Base-by-base conservation (phyloP, 2,797 vertebrate species). In the Chaunax sp. region DNA sequence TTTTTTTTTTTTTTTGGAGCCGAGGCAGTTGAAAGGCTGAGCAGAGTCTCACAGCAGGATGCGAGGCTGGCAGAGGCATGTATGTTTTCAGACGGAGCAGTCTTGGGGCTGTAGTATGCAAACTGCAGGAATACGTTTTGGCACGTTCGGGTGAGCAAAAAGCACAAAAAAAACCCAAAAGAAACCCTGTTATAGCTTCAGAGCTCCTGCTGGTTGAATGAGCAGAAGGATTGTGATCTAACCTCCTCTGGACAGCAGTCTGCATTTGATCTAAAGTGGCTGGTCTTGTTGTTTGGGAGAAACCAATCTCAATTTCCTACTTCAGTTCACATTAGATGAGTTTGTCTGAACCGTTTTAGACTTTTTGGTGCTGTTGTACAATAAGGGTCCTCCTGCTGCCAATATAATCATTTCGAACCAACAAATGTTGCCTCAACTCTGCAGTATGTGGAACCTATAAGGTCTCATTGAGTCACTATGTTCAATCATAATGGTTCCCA, bases 1-100 rank as follows among this genome's bases (percentile, higher is more conserved):
- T 65, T 19, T 12, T 77, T 75, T 64, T 58, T 49, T 64, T 8
- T 28, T 65, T 19, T 12, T 77, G 74, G 44, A 45, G 45, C 51
- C 4, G 64, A 71, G 65, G 58, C 51, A 28, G 56, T 64, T 77
- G 61, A 77, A 76, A 73, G 58, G 49, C 76, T 18, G 63, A 72
- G 55, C 38, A 16, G 59, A 60, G 69, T 52, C 61, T 68, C 54
- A 5, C 73, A 78, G 77, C 64, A 9, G 82, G 70, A 62, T 50
- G 4, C 6, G 2, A 25, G 23, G 26, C 38, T 43, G 22, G 14
- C 51, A 59, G 64, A 72, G 45, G 23, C 54, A 23, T 38, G 2
- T 35, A 6, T 78, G 53, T 73, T 75, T 65, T 71, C 41, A 72
- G 54, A 72, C 65, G 67, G 70, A 70, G 38, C 18, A 18, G 44